Evolutionary conservation across 1,140 invertebrate species (phyloP).

Genomic region (Drosophila sturtevanti): DNA sequence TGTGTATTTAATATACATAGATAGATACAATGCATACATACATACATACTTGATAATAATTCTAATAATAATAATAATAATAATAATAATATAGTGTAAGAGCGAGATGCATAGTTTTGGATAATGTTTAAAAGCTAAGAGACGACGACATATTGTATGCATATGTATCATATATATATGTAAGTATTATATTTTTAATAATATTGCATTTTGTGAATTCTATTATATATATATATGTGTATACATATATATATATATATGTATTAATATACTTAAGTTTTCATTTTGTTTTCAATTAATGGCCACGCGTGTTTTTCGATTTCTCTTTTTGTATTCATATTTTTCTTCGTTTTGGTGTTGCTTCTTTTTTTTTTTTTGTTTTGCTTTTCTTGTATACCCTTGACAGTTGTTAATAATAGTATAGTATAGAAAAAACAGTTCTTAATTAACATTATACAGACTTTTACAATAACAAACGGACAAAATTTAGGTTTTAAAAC

Average conservation of each 20-base stretch:
- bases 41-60: conserved; percentile 8
- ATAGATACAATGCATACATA: conserved; percentile 27
- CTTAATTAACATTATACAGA: too few relatives aligned
- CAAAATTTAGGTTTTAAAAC: too few relatives aligned
- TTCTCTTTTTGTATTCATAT: conserved; percentile 15
- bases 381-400: conserved; percentile 9
- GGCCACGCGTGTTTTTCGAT: conserved; percentile 48
- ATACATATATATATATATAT: conserved; percentile 13
- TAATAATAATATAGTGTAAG: conserved; percentile 4
- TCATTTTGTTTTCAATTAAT: conserved; percentile 46
- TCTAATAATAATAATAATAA: conserved; percentile 2
- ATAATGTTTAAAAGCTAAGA: conserved; percentile 20
- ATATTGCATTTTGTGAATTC: conserved; percentile 46
- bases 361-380: not conserved
- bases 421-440: too few relatives aligned
- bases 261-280: conserved; percentile 29
- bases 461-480: too few relatives aligned
- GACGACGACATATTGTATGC: conserved; percentile 19
- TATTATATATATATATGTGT: conserved; percentile 9
- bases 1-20: not conserved
- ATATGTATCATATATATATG: conserved; percentile 36
- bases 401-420: not conserved
- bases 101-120: conserved; percentile 5
- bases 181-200: conserved; percentile 28
- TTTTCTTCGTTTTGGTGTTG: conserved; percentile 23